A percentile compares a stretch with the other conserved stretches of the same genome.
Evolutionary conservation across 2,888 invertebrate species (phyloP).

Genomic region (Pogonocherus hispidulus): DNA sequence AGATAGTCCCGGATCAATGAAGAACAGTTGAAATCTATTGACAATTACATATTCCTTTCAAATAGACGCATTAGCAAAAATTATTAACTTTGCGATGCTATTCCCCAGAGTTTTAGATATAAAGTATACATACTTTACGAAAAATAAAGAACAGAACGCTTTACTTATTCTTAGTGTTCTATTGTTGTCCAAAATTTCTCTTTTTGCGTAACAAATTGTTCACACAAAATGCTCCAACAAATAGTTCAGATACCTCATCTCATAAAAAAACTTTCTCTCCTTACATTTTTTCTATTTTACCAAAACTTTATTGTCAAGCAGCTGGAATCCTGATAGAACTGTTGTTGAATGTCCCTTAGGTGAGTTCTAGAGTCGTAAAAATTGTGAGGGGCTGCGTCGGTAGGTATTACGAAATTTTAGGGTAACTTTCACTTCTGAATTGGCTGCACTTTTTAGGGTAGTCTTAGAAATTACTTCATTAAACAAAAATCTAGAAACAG

Average conservation of each 20-base stretch:
- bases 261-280: slow-evolving; percentile 53
- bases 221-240: slow-evolving; percentile 22
- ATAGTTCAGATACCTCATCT: slow-evolving; percentile 15
- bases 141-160: background rate
- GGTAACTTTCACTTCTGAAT: slow-evolving; percentile 50
- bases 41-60: background rate
- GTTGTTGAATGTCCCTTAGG: slow-evolving; percentile 35
- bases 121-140: too few relatives aligned
- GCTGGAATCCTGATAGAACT: slow-evolving; percentile 37
- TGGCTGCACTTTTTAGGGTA: slow-evolving; percentile 32
- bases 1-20: slow-evolving; percentile 54
- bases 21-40: slow-evolving; percentile 22
- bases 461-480: slow-evolving; percentile 27
- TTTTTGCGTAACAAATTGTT: slow-evolving; percentile 46
- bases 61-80: background rate
- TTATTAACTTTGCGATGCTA: background rate
- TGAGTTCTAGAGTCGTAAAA: slow-evolving; percentile 43
- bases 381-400: slow-evolving; percentile 33
- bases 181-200: slow-evolving; percentile 34
- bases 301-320: slow-evolving; percentile 43
- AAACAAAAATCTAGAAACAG: slow-evolving; percentile 30
- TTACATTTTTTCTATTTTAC: slow-evolving; percentile 47
- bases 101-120: too few relatives aligned
- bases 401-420: slow-evolving; percentile 46
- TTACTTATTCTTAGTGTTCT: background rate